A percentile compares a stretch with the other conserved stretches of the same genome.
Conservation (phyloP, 2,888 invertebrate species). For the Tortricodes alternella region DNA sequence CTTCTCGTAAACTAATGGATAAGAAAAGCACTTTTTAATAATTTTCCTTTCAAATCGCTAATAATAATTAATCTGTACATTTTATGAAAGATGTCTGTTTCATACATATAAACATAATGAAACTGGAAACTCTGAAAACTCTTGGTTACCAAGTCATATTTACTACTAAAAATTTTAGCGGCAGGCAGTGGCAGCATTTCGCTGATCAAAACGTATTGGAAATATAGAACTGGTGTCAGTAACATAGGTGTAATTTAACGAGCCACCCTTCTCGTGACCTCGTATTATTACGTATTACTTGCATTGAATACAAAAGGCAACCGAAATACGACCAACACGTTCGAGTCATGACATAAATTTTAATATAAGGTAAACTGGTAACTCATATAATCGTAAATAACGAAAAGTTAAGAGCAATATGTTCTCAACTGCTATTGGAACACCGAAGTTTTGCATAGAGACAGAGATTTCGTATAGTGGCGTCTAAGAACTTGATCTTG, state of each 20-base stretch:
- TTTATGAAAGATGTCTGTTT: too few species aligned
- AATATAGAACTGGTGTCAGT: neutral
- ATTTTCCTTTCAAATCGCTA: too few species aligned
- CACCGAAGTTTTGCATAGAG: slow-evolving; percentile 40
- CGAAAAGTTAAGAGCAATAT: slow-evolving; percentile 46
- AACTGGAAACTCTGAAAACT: too few species aligned
- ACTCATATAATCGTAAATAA: slow-evolving; percentile 49
- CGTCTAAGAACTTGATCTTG: neutral
- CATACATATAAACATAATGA: too few species aligned
- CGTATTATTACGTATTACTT: slow-evolving; percentile 21
- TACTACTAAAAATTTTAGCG: too few species aligned
- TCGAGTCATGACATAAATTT: slow-evolving; percentile 22
- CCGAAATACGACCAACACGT: slow-evolving; percentile 23
- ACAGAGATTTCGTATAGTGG: slow-evolving; percentile 6
- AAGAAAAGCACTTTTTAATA: too few species aligned
- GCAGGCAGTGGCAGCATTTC: too few species aligned
- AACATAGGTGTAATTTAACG: slow-evolving; percentile 16
- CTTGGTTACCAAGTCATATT: too few species aligned
- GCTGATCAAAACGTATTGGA: neutral
- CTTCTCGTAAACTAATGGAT: too few species aligned
- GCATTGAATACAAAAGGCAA: slow-evolving; percentile 22
- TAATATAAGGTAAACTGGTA: slow-evolving; percentile 13
- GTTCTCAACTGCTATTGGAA: slow-evolving; percentile 38
- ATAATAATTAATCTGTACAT: too few species aligned
- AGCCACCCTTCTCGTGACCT: neutral